Evolutionary conservation across 1,140 invertebrate genomes (phyloP).

Genomic region (Phymorhynchus buccinoides): DNA sequence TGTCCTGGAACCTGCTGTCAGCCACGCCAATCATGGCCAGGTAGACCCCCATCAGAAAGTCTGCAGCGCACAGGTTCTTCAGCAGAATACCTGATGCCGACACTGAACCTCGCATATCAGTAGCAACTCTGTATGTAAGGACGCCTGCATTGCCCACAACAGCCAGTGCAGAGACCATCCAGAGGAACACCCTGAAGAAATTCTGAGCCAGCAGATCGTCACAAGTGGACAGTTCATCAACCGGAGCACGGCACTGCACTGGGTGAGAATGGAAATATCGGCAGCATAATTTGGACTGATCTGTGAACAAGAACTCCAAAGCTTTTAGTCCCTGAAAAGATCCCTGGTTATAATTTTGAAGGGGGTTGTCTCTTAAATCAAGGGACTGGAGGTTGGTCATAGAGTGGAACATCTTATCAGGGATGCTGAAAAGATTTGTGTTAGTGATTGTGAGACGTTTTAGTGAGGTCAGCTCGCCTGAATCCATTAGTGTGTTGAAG

Average conservation of each 20-base stretch:
- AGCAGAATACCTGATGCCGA: constrained; percentile 50
- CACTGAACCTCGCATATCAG: constrained; percentile 11
- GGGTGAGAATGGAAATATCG: constrained; percentile 19
- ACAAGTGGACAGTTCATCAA: constrained; percentile 54
- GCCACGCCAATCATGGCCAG: constrained; percentile 61
- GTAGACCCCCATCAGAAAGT: constrained; percentile 66
- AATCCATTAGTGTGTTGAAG: neutral
- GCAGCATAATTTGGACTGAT: constrained; percentile 53
- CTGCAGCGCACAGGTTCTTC: constrained; percentile 56
- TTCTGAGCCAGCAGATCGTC: constrained; percentile 42
- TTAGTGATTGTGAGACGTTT: constrained; percentile 27
- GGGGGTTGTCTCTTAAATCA: constrained; percentile 37
- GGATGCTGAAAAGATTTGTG: constrained; percentile 6
- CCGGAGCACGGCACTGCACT: constrained; percentile 45
- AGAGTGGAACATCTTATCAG: neutral
- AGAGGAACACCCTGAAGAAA: constrained; percentile 46
- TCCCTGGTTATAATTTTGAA: constrained; percentile 24
- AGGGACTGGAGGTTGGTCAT: constrained; percentile 4
- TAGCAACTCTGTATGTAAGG: constrained; percentile 42
- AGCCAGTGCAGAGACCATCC: constrained; percentile 47
- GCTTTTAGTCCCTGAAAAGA: constrained; percentile 42
- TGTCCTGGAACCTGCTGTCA: constrained; percentile 54
- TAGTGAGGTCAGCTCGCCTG: constrained; percentile 20
- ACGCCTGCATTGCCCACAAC: constrained; percentile 51
- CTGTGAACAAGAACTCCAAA: constrained; percentile 42